Base-by-base conservation (phyloP, 2,113 vertebrate genomes). In the Edolisoma coerulescens region DNA sequence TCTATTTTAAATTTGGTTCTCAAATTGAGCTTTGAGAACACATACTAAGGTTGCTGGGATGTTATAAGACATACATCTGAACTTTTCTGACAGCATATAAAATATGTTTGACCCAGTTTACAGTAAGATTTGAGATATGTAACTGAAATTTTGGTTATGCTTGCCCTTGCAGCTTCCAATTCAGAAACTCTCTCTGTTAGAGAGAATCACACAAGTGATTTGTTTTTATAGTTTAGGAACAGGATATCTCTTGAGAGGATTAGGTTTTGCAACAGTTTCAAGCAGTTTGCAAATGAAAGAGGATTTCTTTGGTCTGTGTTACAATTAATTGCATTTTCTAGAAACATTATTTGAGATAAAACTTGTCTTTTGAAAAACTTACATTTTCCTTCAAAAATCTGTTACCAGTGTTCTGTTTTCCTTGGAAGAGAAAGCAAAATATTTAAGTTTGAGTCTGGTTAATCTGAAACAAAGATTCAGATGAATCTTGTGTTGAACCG, bases 191-290 rank as follows among this genome's bases (percentile, higher is more conserved):
- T 75, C 24, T 68, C 64, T 53, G 13, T 65, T 59, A 28, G 74
- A 45, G 32, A 65, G 90, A 91, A 85, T 91, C 63, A 47, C 61
- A 61, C 21, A 73, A 87, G 28, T 57, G 10, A 83, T 91, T 94
- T 83, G 42, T 44, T 92, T 84, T 78, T 67, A 14, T 41, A 57
- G 52, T 95, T 95, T 64, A 85, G 59, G 59, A 85, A 42, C 57
- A 65, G 63, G 27, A n/a, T 89, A 57, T 89, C 84, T 85, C 87
- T 76, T 84, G 74, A 91, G 78, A 89, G 63, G 65, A 91, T 93
- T 89, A 89, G 37, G 53, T 79, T 81, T 95, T 93, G 70, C 1
- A 6, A 71, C 41, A 83, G 37, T 82, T 88, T 76, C 49, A 64
- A 73, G 50, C 41, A 85, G 37, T 85, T 91, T 85, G 49, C 32